Base-by-base conservation (phyloP, 2,113 vertebrate species). In the Leptobrachium ailaonicum region DNA sequence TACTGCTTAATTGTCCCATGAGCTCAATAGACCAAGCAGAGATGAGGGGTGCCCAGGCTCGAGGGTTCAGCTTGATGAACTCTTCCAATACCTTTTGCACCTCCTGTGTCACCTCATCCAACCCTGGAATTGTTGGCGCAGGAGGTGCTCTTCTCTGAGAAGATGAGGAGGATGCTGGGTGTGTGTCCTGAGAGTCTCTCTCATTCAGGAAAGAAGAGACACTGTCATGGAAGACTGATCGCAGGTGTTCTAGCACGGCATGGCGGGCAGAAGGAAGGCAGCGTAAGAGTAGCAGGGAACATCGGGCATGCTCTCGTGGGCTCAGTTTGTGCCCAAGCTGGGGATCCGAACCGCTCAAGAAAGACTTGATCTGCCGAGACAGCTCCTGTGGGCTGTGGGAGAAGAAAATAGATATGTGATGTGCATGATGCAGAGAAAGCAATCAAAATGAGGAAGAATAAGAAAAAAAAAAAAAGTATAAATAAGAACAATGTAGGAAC, bases 1-100 rank as follows among this genome's bases (percentile, higher is more conserved):
- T 97, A 83, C 95, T 98, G 87, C 97, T 98, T 67, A 99, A 87
- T 42, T 97, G 96, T 0, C 97, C 97, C 87, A 99, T 94, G n/a
- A 98, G 86, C 44, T 99, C 97, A 56, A 97, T 96, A 10, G 97
- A 95, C 97, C 96, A 98, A 0, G 94, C 87, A 0, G 96, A 96
- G 2, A 98, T 94, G 1, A 95, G 87, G 0, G 95, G 95, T 0
- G 97, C 96, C 97, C 97, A 98, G 0, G 97, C 95, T 42, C 93
- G 90, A 0, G 97, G 96, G 54, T 96, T 97, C 66, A 93, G 88
- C 1, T 84, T 88, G 10, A 98, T 92, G 50, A 98, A 97, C 53
- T 96, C 96, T 0, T 90, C 88, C 5, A 98, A 87, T 0, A 95
- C 95, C 0, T 90, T 83, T 8, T 95, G 96, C 0, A 95, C 92